phyloP scores from a whole-genome alignment of 2,113 vertebrate species.

The Thomomys bottae region DNA sequence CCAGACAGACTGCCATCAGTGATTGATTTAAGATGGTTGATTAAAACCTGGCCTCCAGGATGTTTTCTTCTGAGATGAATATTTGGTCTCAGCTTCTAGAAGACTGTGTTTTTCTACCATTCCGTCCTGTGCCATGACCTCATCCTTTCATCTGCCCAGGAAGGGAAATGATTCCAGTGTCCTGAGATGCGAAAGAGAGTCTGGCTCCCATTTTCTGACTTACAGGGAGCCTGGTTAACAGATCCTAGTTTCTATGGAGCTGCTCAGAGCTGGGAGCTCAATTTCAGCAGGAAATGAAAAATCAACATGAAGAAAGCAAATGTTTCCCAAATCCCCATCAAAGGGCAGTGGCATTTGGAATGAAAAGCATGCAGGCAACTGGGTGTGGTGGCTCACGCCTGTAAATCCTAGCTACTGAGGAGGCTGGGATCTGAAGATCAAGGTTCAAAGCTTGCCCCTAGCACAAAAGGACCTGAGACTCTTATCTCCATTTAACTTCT shows the following conservation, averaged over 20 bases:
- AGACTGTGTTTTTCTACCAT: neutral
- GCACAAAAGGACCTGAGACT: too few relatives aligned
- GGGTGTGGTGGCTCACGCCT: neutral
- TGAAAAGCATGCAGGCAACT: neutral
- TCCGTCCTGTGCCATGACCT: neutral
- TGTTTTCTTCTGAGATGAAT: conserved; percentile 1
- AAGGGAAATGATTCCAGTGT: neutral
- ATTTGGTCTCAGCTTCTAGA: neutral
- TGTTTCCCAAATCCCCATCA: neutral
- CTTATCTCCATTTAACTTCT: too few relatives aligned
- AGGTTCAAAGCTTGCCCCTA: too few relatives aligned
- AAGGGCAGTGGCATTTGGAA: neutral
- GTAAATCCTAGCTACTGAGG: too few relatives aligned
- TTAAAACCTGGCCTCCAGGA: conserved; percentile 44
- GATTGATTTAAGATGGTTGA: conserved; percentile 38
- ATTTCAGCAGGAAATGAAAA: conserved; percentile 39
- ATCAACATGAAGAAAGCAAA: conserved; percentile 22
- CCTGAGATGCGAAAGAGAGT: too few relatives aligned
- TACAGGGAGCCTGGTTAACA: neutral
- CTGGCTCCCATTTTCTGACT: conserved; percentile 23
- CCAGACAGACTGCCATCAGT: neutral
- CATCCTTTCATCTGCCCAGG: neutral
- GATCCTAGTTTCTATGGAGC: neutral
- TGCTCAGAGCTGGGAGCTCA: neutral
- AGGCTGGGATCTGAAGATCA: too few relatives aligned